Evolutionary conservation across 2,113 vertebrate genomes (phyloP), one percentile per base, ranked within the genome.

Genomic region (Misgurnus mizolepis): DNA sequence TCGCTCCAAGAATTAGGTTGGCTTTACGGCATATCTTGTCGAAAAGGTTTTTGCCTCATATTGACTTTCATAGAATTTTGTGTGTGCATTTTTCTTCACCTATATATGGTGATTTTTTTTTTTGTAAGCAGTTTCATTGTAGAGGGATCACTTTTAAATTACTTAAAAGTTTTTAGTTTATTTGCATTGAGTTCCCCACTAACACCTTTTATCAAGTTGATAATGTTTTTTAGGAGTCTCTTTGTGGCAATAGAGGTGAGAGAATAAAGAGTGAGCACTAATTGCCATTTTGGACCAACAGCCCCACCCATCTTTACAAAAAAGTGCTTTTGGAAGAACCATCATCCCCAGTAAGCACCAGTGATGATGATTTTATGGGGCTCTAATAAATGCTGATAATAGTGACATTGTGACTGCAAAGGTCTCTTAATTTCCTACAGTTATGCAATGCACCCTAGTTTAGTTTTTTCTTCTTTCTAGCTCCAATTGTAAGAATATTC

Each of bases 281-380:
- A 65, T 34, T 18, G 49, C 40, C 55, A 78, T 68, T 58, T 69
- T 73, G 69, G 77, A 66, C 56, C 78, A 58, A 49, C 56, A 78
- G 47, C 22, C 49, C 67, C 73, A 78, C 76, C 77, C 78, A 78
- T 58, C 49, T 40, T 47, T 75, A 79, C 10, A 18, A 64, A 74
- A 74, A 65, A 77, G 58, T 15, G 49, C 49, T 67, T 60, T 80
- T 55, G 53, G 47, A 50, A 79, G 67, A 67, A 66, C 71, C 67
- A 39, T 80, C 66, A 76, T 81, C 27, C 64, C 55, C 60, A 9
- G 73, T 61, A 14, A 11, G 67, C 50, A 67, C 11, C 67, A 77
- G 77, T 82, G 61, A 80, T 68, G 80, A 76, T 72, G 79, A 83
- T 83, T 80, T 81, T 58, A 80, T 81, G 41, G 18, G 67, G 41